Percentiles rank a stretch among this genome's conserved stretches.
Evolutionary conservation across 2,113 vertebrate species (phyloP).

Genomic region (Nicator chloris): DNA sequence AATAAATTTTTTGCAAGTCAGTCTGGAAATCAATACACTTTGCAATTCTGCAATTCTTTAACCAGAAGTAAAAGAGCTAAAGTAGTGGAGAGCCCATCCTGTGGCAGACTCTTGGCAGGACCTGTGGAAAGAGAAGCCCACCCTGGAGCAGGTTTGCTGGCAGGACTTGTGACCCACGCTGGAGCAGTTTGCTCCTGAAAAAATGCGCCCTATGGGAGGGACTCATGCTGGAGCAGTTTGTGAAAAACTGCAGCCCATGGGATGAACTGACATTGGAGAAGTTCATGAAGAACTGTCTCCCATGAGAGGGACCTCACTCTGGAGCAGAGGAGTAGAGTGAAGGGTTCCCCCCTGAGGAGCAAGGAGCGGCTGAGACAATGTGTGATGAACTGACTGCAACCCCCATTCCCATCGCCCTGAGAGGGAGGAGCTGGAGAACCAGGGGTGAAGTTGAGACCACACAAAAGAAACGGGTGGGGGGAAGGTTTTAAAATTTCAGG

Average conservation of each 20-base stretch:
- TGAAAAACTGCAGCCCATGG: not conserved
- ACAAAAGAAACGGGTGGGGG: not conserved
- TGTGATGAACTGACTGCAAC: not conserved
- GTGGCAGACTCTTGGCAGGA: not conserved
- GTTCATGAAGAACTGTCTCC: not conserved
- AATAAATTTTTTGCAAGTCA: not conserved
- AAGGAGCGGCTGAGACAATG: fast-evolving
- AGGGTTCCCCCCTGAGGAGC: not conserved
- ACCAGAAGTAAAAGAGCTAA: not conserved
- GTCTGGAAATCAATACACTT: not conserved
- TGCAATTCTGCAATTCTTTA: not conserved
- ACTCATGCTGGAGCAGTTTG: fast-evolving
- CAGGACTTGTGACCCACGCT: not conserved
- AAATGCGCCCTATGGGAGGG: not conserved
- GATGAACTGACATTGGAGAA: not conserved
- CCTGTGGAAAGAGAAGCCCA: not conserved
- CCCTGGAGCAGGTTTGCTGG: not conserved
- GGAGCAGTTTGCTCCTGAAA: not conserved
- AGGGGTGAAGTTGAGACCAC: not conserved
- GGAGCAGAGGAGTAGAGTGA: not conserved
- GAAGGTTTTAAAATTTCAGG: not conserved
- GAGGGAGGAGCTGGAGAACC: not conserved
- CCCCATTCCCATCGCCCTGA: not conserved
- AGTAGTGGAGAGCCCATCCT: not conserved
- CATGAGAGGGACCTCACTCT: not conserved